phyloP scores from a whole-genome alignment of 2,797 vertebrate species.

The Myripristis murdjan region DNA sequence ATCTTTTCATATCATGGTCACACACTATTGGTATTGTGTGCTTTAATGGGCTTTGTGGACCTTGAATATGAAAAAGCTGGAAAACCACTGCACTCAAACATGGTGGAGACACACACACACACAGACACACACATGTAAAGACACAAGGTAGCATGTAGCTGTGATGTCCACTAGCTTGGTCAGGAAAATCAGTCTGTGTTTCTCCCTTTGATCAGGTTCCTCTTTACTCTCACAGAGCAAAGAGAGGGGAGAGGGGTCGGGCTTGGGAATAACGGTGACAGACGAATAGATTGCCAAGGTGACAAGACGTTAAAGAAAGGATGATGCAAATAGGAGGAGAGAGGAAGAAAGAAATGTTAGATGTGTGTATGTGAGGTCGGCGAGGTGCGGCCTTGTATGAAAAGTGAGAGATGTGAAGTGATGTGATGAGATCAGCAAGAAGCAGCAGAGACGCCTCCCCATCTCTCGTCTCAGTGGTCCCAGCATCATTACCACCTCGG shows the following conservation, averaged over 20 bases:
- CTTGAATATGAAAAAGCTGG: too few relatives aligned
- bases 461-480: slow-evolving; percentile 71
- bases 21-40: too few relatives aligned
- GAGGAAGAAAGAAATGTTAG: not conserved
- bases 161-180: slow-evolving; percentile 18
- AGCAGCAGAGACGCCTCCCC: slow-evolving; percentile 61
- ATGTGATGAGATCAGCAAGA: slow-evolving; percentile 77
- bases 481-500: slow-evolving; percentile 79
- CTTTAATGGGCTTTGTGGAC: too few relatives aligned
- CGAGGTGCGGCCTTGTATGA: slow-evolving; percentile 29
- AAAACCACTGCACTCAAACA: not conserved
- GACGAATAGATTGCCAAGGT: not conserved
- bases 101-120: not conserved
- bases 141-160: not conserved
- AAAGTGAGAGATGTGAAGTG: slow-evolving; percentile 56
- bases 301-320: not conserved
- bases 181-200: slow-evolving; percentile 5
- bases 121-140: slow-evolving; percentile 7
- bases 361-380: slow-evolving; percentile 28
- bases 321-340: not conserved
- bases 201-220: slow-evolving; percentile 24
- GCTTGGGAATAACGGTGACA: not conserved
- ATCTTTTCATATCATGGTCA: too few relatives aligned
- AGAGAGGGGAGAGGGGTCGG: not conserved
- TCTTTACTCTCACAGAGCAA: slow-evolving; percentile 2